Evolutionary conservation across 2,888 invertebrate genomes (phyloP), one percentile per base, ranked within the genome.

Genomic region (Neoaliturus tenellus): DNA sequence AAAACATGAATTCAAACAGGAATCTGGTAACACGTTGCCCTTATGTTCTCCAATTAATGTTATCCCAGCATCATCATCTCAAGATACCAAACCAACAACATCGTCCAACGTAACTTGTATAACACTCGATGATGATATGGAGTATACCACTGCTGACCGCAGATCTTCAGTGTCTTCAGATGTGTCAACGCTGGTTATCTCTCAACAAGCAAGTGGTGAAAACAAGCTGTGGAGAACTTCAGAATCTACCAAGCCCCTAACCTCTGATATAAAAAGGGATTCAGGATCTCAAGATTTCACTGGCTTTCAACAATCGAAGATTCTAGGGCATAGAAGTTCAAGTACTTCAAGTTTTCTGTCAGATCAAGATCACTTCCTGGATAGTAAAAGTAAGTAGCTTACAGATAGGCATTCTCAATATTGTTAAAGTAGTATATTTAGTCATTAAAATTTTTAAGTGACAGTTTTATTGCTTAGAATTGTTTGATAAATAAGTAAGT

Each of bases 1-100:
- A 35, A 82, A 73, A 33, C 69, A 81, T 17, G 44, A 81, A 39
- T 51, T 73, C 3, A 82, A 73, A 35, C 69, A 81, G n/a, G 44
- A 71, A 71, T 41, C 71, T 14, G 51, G 51, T 23, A 78, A 78
- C 44, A 48, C 78, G 6, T 20, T 55, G 20, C 20, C 78, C 14
- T 20, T 78, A 6, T 55, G 78, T 23, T 31, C 78, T 55, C 35
- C 17, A 78, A 55, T 55, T 25, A 78, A 78, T 55, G 55, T 55
- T 5, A 35, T 78, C 17, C 55, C 78, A 3, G 78, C 35, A 20
- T 55, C 78, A 33, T 78, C 78, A 33, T 25, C 31, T 28, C 78
- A 78, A 28, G 78, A 78, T 51, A 35, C 55, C 8, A 78, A 78
- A 35, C 75, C 75, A 5, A 23, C 39, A 69, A 78, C 48, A 31